Evolutionary conservation across 2,797 vertebrate genomes (phyloP).

Genomic region (Urosaurus nigricauda): DNA sequence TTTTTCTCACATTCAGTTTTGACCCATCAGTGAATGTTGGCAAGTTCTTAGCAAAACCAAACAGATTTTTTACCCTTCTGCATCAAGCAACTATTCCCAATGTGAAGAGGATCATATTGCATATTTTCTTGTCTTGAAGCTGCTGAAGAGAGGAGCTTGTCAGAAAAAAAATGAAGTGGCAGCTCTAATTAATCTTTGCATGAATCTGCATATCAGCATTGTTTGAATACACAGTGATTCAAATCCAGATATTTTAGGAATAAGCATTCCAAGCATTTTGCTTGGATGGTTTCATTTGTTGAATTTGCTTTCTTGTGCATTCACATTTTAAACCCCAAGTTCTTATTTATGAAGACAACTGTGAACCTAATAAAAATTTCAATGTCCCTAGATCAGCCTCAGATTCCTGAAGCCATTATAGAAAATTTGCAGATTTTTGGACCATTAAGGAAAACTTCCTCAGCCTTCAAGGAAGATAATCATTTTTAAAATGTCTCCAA

Average conservation of each 20-base stretch:
- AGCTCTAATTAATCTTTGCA: no score
- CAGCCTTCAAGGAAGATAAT: neutral
- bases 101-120: neutral
- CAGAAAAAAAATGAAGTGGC: no score
- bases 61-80: neutral
- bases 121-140: neutral
- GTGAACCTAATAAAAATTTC: no score
- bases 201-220: no score
- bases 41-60: neutral
- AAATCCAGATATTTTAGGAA: neutral
- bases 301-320: neutral
- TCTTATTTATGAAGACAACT: neutral
- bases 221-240: neutral
- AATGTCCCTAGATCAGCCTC: neutral
- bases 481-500: neutral
- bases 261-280: neutral
- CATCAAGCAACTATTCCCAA: neutral
- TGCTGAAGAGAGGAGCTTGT: neutral
- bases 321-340: neutral
- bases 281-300: neutral
- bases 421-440: neutral
- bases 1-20: neutral
- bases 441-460: neutral
- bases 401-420: neutral
- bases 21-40: no score